Evolutionary conservation across 2,888 invertebrate genomes (phyloP), one percentile per base, ranked within the genome.

Genomic region (Drosophila anomelani): DNA sequence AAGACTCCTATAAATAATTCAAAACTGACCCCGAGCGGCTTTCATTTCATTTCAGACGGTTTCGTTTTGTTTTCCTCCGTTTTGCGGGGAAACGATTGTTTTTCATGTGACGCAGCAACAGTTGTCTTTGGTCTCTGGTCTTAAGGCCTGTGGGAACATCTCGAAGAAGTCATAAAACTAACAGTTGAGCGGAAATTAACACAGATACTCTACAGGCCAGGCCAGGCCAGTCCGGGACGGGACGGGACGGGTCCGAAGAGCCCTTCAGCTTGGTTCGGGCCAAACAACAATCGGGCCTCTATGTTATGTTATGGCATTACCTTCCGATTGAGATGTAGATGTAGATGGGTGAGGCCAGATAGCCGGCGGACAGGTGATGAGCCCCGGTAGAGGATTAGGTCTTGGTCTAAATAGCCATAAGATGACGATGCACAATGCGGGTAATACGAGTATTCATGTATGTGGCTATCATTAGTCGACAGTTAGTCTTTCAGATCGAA

Each of bases 121-220:
- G 67, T 67, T 55, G 68, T 49, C 64, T 51, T 20, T 49, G 32
- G 32, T 49, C 49, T 29, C 9, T 26, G 23, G 26, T 46, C 15
- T 49, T 9, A 56, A 51, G 79, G 82, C 58, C 78, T 83, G 88
- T 84, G 83, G 88, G 83, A 84, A 84, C 71, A 58, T 79, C 75
- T 75, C 49, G 56, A 71, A 74, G 80, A 75, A 80, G 86, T 85
- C 83, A 88, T 88, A 85, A 85, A 88, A 84, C 77, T 53, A 83
- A 88, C 81, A 78, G 84, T 84, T 75, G 78, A 75, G 66, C 86
- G 86, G 88, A 88, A 88, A 88, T 84, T 78, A 85, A 82, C 88
- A 79, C 70, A 78, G 62, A 85, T 85, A 79, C 85, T 72, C 51
- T 5, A 4, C 13, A 9, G 51, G 47, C 63, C 57, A 29, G 29